Conservation (phyloP, 2,888 invertebrate genomes). For the Troides helena region DNA sequence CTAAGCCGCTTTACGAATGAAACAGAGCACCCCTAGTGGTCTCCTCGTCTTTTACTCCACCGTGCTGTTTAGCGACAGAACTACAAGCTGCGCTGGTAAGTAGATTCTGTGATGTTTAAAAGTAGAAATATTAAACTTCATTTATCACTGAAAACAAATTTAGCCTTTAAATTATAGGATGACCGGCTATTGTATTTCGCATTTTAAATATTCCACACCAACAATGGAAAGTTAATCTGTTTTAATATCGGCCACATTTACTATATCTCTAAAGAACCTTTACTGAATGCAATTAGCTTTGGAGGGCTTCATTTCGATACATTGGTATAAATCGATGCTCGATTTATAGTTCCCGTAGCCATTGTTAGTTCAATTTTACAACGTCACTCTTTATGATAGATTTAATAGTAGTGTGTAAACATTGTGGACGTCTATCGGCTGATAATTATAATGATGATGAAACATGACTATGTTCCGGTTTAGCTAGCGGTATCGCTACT, state of each 20-base stretch:
- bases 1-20: too few species aligned
- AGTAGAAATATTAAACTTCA: not conserved
- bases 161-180: constrained; percentile 12
- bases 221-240: constrained; percentile 26
- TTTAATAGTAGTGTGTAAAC: too few species aligned
- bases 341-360: constrained; percentile 21
- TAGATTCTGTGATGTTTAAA: not conserved
- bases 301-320: constrained; percentile 27
- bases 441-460: too few species aligned
- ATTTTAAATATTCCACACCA: not conserved
- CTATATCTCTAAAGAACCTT: constrained; percentile 22
- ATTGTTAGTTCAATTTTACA: not conserved
- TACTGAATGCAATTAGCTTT: constrained; percentile 29
- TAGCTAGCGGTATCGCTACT: too few species aligned
- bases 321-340: constrained; percentile 18
- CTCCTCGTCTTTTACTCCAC: too few species aligned
- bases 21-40: too few species aligned
- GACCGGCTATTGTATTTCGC: constrained; percentile 4
- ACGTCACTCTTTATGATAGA: too few species aligned
- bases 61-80: too few species aligned
- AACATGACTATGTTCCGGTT: too few species aligned
- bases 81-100: too few species aligned
- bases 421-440: too few species aligned
- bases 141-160: constrained; percentile 6
- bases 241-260: constrained; percentile 25